phyloP scores from a whole-genome alignment of 2,113 vertebrate genomes.

The Heteronetta atricapilla region DNA sequence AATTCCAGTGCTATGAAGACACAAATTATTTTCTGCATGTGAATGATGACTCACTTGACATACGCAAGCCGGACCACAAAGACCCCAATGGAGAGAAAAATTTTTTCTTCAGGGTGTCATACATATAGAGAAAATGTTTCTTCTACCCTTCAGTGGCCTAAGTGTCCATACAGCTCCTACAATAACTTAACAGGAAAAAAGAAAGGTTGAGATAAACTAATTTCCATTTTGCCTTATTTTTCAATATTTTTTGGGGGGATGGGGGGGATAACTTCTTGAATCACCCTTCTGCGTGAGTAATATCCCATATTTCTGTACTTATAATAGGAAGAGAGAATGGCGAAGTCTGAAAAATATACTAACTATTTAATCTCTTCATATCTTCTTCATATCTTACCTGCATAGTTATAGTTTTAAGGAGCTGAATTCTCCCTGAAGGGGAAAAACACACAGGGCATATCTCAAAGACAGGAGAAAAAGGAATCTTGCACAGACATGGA shows the following conservation, averaged over 20 bases:
- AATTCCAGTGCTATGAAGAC: constrained; percentile 58
- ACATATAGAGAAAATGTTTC: constrained; percentile 1
- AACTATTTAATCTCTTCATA: background rate
- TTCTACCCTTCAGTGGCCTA: background rate
- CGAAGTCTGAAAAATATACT: background rate
- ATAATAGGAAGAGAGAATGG: background rate
- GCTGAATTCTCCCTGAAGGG: background rate
- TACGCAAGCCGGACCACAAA: constrained; percentile 28
- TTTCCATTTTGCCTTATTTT: background rate
- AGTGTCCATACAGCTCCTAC: background rate
- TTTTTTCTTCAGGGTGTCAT: constrained; percentile 60
- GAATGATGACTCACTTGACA: constrained; percentile 40
- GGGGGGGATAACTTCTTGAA: background rate
- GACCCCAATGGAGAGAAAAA: background rate
- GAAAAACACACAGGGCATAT: background rate
- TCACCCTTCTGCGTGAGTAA: background rate
- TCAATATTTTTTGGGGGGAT: background rate
- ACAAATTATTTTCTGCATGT: constrained; percentile 47
- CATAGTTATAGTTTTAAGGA: background rate
- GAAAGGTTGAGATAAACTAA: background rate
- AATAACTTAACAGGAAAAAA: background rate
- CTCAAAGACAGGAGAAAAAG: background rate
- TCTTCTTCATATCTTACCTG: background rate
- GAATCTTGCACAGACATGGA: background rate
- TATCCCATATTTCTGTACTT: background rate